Base-by-base conservation (phyloP, 2,888 invertebrate genomes). In the Nysson spinosus region DNA sequence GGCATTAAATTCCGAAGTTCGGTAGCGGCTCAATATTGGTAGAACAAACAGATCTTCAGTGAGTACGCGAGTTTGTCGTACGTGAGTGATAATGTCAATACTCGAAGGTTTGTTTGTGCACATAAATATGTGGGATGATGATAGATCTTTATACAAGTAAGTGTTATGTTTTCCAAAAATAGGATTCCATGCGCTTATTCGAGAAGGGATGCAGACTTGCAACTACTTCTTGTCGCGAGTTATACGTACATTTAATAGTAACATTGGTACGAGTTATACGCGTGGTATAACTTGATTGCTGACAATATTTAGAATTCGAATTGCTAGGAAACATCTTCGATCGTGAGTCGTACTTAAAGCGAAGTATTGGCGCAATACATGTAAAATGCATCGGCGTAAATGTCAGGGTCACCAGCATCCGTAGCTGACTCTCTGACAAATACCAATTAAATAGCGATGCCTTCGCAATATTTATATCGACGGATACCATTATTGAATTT, bases 301-400 rank as follows among this genome's bases (percentile, higher is more conserved):
- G 20, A 12, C 17, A 19, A 9, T 20, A 2, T 39, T 39, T 19
- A n/a, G 14, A 34, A 34, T 4, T 16, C 3, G 11, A 3, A 20
- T 20, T 34, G 50, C 11, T 19, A 34, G 24, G 16, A 3, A 28
- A 35, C 9, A 30, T 4, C 26, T 40, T 54, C 32, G 50, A 62
- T 75, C n/a, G 74, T 75, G 75, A 69, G 66, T 57, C 54, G 14
- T 30, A 56, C 68, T 70, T 72, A 65, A 68, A 34, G 61, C 37
- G 52, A 44, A 50, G 65, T 61, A 42, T 43, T 40, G 46, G 49
- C 55, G 37, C 60, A 24, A 37, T 34, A 42, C 61, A 65, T 54
- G 74, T 73, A 70, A 80, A 78, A 77, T 77, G 80, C 79, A 77
- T 69, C 74, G 57, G 58, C 62, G 72, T 73, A 81, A 81, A 81